Evolutionary conservation across 2,888 invertebrate genomes (phyloP).

Genomic region (Pegoplata infirma): DNA sequence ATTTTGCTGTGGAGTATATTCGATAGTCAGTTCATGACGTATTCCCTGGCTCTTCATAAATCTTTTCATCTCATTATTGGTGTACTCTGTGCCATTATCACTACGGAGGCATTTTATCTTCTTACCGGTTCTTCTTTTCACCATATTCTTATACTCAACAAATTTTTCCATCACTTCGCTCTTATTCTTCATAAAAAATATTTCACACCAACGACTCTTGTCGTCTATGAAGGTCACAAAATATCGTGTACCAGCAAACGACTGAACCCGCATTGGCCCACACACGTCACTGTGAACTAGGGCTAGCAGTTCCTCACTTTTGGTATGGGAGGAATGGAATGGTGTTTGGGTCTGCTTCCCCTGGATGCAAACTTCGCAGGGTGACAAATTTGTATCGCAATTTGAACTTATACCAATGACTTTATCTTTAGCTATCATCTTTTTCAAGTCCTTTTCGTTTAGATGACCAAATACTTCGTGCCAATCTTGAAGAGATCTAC

Average conservation of each 20-base stretch:
- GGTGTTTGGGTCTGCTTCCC: conserved; percentile 36
- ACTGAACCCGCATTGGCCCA: conserved; percentile 42
- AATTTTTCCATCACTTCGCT: conserved; percentile 43
- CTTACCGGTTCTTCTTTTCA: conserved; percentile 46
- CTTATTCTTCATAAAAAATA: conserved; percentile 57
- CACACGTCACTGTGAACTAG: conserved; percentile 54
- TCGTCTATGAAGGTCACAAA: conserved; percentile 54
- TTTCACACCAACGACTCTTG: conserved; percentile 53
- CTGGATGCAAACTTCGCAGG: conserved; percentile 45
- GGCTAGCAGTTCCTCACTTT: conserved; percentile 31
- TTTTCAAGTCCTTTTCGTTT: conserved; percentile 46
- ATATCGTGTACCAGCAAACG: conserved; percentile 24
- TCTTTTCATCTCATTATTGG: conserved; percentile 52
- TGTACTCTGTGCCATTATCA: conserved; percentile 68
- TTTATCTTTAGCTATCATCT: conserved; percentile 20
- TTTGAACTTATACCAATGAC: background rate
- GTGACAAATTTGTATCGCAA: background rate
- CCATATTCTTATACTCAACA: conserved; percentile 49
- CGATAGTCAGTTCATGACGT: conserved; percentile 61
- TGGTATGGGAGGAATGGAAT: conserved; percentile 9
- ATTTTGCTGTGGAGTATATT: conserved; percentile 64
- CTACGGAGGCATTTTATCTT: conserved; percentile 65
- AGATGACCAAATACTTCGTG: conserved; percentile 46
- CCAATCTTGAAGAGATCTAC: conserved; percentile 22
- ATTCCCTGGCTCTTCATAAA: conserved; percentile 65